Percentiles rank a stretch among this genome's conserved stretches.
phyloP scores from a whole-genome alignment of 2,113 vertebrate genomes.

The Otus sunia region DNA sequence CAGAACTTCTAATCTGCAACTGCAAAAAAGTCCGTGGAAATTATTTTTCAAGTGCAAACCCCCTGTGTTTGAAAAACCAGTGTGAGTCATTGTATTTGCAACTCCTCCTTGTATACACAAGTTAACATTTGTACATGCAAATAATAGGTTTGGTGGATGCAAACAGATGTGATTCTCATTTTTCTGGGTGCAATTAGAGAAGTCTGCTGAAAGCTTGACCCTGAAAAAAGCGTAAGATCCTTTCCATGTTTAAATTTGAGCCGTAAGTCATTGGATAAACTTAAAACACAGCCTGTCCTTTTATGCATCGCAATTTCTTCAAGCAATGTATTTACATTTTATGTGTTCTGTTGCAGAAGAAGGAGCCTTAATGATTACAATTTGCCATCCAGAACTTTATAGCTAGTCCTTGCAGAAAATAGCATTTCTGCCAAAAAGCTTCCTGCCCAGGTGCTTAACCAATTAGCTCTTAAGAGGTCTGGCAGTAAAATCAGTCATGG shows the following conservation, averaged over 20 bases:
- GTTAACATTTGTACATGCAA: conserved; percentile 15
- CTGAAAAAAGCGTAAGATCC: conserved; percentile 50
- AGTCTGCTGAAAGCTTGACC: conserved; percentile 53
- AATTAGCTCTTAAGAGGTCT: conserved; percentile 79
- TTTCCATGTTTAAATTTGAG: conserved; percentile 57
- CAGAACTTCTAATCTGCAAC: background rate
- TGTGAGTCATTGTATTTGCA: background rate
- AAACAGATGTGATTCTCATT: conserved; percentile 60
- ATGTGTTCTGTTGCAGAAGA: conserved; percentile 70
- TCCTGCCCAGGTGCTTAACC: conserved; percentile 84
- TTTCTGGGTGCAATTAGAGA: conserved; percentile 59
- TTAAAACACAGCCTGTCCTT: conserved; percentile 57
- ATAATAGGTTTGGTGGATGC: conserved; percentile 1
- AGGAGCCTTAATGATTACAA: conserved; percentile 78
- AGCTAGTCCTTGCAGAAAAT: conserved; percentile 76
- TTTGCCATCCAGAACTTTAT: conserved; percentile 81
- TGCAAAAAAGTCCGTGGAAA: background rate
- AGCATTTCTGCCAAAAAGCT: conserved; percentile 77
- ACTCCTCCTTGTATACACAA: background rate
- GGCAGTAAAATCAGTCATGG: conserved; percentile 74
- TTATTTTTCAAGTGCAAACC: background rate
- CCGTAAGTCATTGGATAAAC: conserved; percentile 58
- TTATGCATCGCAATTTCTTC: conserved; percentile 52
- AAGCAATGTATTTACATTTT: conserved; percentile 66
- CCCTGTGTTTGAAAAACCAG: background rate